These are phyloP conservation scores for Equus quagga DNA, from an alignment of 2,113 vertebrate genomes.

Conservation along the genomic window DNA sequence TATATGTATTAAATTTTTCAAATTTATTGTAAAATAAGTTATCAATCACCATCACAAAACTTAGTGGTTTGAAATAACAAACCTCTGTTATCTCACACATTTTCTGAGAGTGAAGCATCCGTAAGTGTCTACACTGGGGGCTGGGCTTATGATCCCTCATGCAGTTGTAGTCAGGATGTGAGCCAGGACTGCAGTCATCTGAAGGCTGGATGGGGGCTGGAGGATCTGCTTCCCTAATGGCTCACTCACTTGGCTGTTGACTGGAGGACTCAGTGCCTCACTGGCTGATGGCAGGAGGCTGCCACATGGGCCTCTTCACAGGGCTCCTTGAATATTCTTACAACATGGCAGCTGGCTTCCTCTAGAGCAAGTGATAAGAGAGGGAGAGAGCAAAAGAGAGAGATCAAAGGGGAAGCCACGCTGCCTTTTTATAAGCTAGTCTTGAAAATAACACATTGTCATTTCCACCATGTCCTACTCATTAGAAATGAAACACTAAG, in stretches of 20 bases:
- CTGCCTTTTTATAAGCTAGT: background rate
- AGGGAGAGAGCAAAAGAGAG: background rate
- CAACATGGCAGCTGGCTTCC: background rate
- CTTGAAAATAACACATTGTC: background rate
- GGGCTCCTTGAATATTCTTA: background rate
- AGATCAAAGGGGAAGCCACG: background rate
- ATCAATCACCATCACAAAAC: background rate
- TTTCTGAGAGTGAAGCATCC: background rate
- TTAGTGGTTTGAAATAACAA: conserved; percentile 12
- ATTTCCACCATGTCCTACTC: background rate
- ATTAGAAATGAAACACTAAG: background rate
- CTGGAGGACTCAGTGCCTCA: background rate
- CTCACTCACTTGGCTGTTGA: background rate
- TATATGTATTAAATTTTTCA: background rate
- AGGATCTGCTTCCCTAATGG: background rate
- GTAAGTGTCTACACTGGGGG: background rate
- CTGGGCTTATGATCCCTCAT: background rate
- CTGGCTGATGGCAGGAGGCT: background rate
- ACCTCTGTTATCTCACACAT: background rate
- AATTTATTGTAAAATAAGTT: background rate
- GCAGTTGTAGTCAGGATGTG: background rate
- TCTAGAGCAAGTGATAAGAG: background rate
- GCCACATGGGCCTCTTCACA: background rate
- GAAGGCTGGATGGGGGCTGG: background rate
- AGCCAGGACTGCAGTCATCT: background rate